Evolutionary conservation across 92 coral and sea anemone species (phyloP).

Genomic region (Epizoanthus stellaris): DNA sequence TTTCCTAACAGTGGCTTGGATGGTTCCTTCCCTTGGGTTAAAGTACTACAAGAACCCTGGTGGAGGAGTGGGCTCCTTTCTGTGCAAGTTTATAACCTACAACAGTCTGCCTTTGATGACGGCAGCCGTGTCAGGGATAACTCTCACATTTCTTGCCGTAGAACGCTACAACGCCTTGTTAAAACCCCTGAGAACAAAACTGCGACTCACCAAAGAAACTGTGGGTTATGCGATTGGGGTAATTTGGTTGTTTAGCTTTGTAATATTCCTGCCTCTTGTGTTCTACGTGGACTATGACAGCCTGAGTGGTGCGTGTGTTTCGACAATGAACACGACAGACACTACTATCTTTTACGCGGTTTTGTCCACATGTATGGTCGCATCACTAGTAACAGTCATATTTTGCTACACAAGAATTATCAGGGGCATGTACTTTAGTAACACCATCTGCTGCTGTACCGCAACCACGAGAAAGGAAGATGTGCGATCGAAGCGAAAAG

Average conservation of each 20-base stretch:
- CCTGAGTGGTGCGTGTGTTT: not conserved
- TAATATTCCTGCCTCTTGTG: not conserved
- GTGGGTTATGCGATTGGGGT: no score
- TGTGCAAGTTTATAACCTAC: slow-evolving; percentile 28
- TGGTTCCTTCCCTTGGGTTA: slow-evolving; percentile 3
- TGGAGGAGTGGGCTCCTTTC: not conserved
- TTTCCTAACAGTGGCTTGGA: slow-evolving; percentile 4
- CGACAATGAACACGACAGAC: not conserved
- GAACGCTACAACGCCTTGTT: no score
- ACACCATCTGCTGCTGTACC: slow-evolving; percentile 4
- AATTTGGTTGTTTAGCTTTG: not conserved
- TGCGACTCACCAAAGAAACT: no score
- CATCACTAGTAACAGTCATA: not conserved
- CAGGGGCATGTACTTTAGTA: slow-evolving; percentile 16
- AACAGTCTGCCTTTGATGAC: slow-evolving; percentile 1
- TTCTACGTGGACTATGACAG: not conserved
- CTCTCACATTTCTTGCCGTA: no score
- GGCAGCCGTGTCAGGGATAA: no score
- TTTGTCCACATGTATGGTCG: not conserved
- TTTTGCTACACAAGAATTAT: not conserved
- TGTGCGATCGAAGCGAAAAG: not conserved
- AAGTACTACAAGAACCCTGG: slow-evolving; percentile 11
- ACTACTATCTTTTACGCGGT: not conserved
- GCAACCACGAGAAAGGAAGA: not conserved
- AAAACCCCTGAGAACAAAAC: no score